Conservation (phyloP, 2,888 invertebrate species). For the Trachelus stipa region DNA sequence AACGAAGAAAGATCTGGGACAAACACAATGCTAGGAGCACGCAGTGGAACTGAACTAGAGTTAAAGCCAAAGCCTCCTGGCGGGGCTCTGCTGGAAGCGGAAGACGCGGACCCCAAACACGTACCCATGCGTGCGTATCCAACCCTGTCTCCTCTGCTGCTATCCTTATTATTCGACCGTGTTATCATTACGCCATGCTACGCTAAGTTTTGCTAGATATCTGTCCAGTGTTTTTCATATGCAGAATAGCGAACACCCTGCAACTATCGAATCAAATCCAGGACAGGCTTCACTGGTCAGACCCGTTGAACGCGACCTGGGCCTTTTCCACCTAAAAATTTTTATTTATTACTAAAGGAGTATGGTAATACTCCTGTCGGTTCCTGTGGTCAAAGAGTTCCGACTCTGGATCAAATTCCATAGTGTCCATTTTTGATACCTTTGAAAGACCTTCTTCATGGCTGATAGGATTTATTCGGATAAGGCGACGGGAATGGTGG, state of each 20-base stretch:
- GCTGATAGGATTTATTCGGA: not conserved
- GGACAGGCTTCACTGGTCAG: not conserved
- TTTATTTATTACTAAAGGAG: not conserved
- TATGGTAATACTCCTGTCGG: not conserved
- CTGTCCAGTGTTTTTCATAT: constrained; percentile 7
- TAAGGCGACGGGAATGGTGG: not conserved
- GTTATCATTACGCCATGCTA: constrained; percentile 62
- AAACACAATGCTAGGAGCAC: constrained; percentile 39
- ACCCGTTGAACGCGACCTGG: not conserved
- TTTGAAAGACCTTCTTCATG: not conserved
- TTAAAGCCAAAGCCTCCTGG: constrained; percentile 41
- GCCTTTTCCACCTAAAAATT: not conserved
- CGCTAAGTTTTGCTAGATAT: constrained; percentile 43
- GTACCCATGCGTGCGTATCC: constrained; percentile 66
- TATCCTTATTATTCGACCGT: constrained; percentile 65
- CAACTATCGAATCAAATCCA: not conserved
- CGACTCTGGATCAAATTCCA: not conserved
- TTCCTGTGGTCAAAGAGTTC: not conserved
- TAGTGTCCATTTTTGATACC: not conserved
- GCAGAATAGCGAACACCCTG: not conserved
- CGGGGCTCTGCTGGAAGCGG: constrained; percentile 47
- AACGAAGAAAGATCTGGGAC: constrained; percentile 31
- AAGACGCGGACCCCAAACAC: constrained; percentile 59
- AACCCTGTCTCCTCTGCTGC: constrained; percentile 64
- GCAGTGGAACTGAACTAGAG: constrained; percentile 42